Evolutionary conservation across 2,888 invertebrate genomes (phyloP).

Genomic region (Philhelius pedissequus): DNA sequence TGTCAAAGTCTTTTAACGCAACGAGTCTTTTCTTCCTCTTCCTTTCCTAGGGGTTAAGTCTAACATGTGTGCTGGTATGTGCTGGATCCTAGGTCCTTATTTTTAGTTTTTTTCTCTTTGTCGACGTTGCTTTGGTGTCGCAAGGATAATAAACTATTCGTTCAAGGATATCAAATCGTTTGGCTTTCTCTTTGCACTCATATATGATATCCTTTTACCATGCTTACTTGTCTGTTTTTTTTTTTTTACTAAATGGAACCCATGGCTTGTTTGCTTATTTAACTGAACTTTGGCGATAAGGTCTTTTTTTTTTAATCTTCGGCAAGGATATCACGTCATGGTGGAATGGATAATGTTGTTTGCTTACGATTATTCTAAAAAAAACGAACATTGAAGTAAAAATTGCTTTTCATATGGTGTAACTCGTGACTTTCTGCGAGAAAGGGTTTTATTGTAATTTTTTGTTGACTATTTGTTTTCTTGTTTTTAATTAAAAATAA

Average conservation of each 20-base stretch:
- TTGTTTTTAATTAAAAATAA: constrained; percentile 55
- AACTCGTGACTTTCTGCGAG: not conserved
- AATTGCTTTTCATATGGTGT: constrained; percentile 19
- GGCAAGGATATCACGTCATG: constrained; percentile 10
- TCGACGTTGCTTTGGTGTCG: constrained; percentile 45
- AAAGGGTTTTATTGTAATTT: not conserved
- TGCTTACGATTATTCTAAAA: constrained; percentile 1
- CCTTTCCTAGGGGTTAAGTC: not conserved
- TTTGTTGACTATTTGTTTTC: not conserved
- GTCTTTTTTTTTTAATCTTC: constrained; percentile 1
- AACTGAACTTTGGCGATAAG: constrained; percentile 29
- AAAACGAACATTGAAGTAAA: constrained; percentile 25
- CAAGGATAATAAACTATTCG: constrained; percentile 64
- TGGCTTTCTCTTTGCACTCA: constrained; percentile 1
- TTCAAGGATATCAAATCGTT: constrained; percentile 56
- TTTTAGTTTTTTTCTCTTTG: constrained; percentile 8
- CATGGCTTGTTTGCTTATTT: constrained; percentile 24
- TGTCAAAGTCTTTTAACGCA: constrained; percentile 3
- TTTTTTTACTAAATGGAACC: not conserved
- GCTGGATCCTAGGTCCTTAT: constrained; percentile 1
- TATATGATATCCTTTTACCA: not conserved
- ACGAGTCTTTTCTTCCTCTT: not conserved
- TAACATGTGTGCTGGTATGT: constrained; percentile 11
- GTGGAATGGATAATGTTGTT: constrained; percentile 47
- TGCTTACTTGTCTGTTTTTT: not conserved